Percentiles rank a stretch among this genome's conserved stretches.
Conservation (phyloP, 2,888 invertebrate species). For the Volucella zonaria region DNA sequence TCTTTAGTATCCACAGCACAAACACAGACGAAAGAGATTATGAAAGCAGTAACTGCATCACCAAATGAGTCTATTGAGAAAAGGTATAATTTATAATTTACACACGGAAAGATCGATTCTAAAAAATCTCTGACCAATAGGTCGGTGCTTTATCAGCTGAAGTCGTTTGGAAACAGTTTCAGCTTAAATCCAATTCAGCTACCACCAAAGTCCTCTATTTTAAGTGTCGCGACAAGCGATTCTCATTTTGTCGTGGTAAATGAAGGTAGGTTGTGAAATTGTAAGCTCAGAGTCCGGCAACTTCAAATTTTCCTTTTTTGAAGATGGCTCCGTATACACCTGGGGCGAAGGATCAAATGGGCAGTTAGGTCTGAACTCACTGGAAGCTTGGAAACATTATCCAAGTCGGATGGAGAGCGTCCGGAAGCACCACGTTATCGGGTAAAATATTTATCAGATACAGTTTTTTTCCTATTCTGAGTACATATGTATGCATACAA, state of each 20-base stretch:
- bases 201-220: conserved; percentile 84
- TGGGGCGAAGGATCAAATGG: conserved; percentile 88
- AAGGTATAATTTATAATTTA: conserved; percentile 75
- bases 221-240: conserved; percentile 84
- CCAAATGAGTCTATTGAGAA: conserved; percentile 80
- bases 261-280: conserved; percentile 80
- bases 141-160: conserved; percentile 85
- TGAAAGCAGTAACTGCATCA: conserved; percentile 80
- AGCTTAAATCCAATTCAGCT: conserved; percentile 84
- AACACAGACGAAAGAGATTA: conserved; percentile 80
- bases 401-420: conserved; percentile 86
- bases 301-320: conserved; percentile 36
- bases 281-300: background rate
- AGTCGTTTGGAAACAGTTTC: conserved; percentile 83
- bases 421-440: conserved; percentile 85
- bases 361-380: conserved; percentile 85
- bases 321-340: conserved; percentile 86
- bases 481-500: too few species aligned
- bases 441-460: conserved; percentile 78
- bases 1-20: conserved; percentile 77
- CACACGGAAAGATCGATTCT: background rate
- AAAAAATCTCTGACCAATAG: conserved; percentile 68
- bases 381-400: conserved; percentile 83
- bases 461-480: background rate
- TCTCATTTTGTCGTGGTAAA: conserved; percentile 85